These are phyloP conservation scores for Salpingus planirostris DNA, from an alignment of 2,888 invertebrate genomes.

Conservation along the genomic window DNA sequence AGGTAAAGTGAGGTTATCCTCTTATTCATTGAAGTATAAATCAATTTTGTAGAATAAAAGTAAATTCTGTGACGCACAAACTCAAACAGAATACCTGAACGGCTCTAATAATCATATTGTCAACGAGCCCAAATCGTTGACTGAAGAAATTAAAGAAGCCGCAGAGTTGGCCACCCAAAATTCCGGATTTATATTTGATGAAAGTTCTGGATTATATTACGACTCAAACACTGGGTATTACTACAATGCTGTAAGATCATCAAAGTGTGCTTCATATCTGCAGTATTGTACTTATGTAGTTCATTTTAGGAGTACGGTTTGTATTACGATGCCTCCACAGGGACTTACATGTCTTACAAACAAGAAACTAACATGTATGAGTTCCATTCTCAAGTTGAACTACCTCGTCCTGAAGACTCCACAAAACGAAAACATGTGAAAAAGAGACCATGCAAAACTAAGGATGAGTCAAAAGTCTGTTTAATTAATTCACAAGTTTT, in stretches of 20 bases:
- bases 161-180: slow-evolving; percentile 66
- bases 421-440: slow-evolving; percentile 6
- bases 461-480: slow-evolving; percentile 19
- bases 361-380: slow-evolving; percentile 64
- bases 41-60: slow-evolving; percentile 9
- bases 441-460: slow-evolving; percentile 19
- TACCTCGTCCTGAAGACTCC: slow-evolving; percentile 31
- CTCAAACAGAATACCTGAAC: slow-evolving; percentile 22
- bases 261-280: neutral
- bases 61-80: slow-evolving; percentile 19
- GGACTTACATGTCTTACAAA: slow-evolving; percentile 77
- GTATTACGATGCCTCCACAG: slow-evolving; percentile 81
- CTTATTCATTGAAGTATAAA: neutral
- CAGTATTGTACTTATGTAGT: neutral
- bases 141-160: slow-evolving; percentile 68
- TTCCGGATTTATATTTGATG: slow-evolving; percentile 77
- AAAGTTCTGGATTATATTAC: slow-evolving; percentile 80
- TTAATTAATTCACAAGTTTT: neutral
- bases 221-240: slow-evolving; percentile 84
- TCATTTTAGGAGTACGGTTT: slow-evolving; percentile 65
- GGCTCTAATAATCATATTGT: slow-evolving; percentile 7
- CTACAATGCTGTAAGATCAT: slow-evolving; percentile 66
- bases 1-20: slow-evolving; percentile 16
- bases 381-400: slow-evolving; percentile 66
- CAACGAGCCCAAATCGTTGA: slow-evolving; percentile 44